phyloP scores from a whole-genome alignment of 2,888 invertebrate species.

The Platyscelio sp. region DNA sequence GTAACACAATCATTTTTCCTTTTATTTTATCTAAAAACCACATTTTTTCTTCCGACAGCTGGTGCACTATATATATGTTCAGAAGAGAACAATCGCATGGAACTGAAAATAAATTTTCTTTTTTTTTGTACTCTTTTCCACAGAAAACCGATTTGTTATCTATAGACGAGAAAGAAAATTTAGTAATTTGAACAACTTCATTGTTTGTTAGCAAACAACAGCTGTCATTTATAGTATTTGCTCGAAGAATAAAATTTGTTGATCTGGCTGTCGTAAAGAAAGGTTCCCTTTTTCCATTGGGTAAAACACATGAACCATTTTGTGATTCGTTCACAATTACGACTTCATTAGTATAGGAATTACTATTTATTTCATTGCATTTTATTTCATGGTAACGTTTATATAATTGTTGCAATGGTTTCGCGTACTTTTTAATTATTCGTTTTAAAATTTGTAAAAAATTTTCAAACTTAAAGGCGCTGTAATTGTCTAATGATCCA shows the following conservation, averaged over 20 bases:
- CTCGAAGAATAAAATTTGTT: too few relatives aligned
- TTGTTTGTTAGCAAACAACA: conserved; percentile 23
- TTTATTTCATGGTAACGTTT: conserved; percentile 44
- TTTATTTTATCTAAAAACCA: neutral
- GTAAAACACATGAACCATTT: too few relatives aligned
- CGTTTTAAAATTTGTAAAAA: conserved; percentile 42
- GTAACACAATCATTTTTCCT: neutral
- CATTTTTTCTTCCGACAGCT: neutral
- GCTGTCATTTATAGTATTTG: conserved; percentile 3
- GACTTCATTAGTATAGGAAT: neutral
- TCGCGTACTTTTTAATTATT: conserved; percentile 34
- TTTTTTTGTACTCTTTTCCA: neutral
- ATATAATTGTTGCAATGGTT: conserved; percentile 53
- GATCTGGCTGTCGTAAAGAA: too few relatives aligned
- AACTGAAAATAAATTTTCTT: conserved; percentile 5
- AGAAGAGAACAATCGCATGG: neutral
- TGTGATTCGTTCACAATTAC: neutral
- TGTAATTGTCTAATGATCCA: conserved; percentile 40
- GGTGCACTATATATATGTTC: neutral
- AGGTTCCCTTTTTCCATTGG: conserved; percentile 23
- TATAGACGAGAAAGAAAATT: too few relatives aligned
- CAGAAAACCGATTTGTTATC: too few relatives aligned
- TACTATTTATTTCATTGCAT: neutral
- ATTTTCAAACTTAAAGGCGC: conserved; percentile 55
- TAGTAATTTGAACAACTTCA: conserved; percentile 20